phyloP scores from a whole-genome alignment of 1,140 invertebrate species.

The Pseudachorutes palmiensis region DNA sequence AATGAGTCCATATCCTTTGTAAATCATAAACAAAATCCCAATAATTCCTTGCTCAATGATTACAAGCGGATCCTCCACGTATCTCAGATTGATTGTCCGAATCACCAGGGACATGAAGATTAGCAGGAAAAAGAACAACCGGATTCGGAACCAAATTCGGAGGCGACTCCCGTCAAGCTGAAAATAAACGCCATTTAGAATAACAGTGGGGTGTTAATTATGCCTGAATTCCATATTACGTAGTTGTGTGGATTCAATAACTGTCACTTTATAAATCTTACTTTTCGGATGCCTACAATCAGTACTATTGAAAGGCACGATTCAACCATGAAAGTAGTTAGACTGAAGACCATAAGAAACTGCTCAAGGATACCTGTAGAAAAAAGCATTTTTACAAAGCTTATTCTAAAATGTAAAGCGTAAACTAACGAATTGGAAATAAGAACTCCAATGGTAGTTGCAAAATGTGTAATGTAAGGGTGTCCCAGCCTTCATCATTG shows the following conservation, averaged over 20 bases:
- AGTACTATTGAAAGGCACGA: neutral
- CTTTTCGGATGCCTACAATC: neutral
- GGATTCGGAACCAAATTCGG: neutral
- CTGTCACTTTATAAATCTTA: slow-evolving; percentile 2
- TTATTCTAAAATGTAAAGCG: neutral
- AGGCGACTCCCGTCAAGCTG: slow-evolving; percentile 5
- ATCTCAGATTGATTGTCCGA: neutral
- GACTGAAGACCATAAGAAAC: neutral
- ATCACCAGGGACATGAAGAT: neutral
- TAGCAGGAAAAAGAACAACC: slow-evolving; percentile 4
- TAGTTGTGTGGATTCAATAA: too few relatives aligned
- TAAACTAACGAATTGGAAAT: neutral
- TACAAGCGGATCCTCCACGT: neutral
- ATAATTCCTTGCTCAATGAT: neutral
- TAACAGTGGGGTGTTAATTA: too few relatives aligned
- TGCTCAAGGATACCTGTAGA: neutral
- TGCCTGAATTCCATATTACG: too few relatives aligned
- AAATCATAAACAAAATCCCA: slow-evolving; percentile 2
- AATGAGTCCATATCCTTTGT: slow-evolving; percentile 4
- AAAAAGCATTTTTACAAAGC: neutral
- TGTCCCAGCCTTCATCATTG: neutral
- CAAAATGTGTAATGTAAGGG: neutral
- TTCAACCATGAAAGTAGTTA: neutral
- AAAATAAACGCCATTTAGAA: neutral
- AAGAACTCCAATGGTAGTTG: neutral